A percentile compares a stretch with the other conserved stretches of the same genome.
phyloP scores from a whole-genome alignment of 2,888 invertebrate genomes.

The Sinhomidia bicolor region DNA sequence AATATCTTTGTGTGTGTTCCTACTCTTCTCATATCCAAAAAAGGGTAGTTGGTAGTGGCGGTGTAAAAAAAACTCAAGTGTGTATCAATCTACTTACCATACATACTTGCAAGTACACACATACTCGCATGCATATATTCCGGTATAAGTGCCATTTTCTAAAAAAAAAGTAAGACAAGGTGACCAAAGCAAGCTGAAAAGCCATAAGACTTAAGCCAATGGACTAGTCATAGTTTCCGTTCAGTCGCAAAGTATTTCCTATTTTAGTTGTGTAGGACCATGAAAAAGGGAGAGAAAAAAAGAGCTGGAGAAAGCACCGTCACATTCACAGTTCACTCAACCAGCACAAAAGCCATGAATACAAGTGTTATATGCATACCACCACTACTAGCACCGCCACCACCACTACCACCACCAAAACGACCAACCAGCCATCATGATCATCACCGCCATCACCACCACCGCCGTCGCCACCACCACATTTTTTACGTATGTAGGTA shows the following conservation, averaged over 20 bases:
- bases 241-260: constrained; percentile 62
- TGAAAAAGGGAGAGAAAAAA: constrained; percentile 31
- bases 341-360: constrained; percentile 63
- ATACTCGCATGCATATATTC: neutral
- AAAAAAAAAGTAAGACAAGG: constrained; percentile 29
- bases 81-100: neutral
- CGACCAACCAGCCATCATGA: too few relatives aligned
- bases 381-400: neutral
- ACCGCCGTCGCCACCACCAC: constrained; percentile 17
- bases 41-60: neutral
- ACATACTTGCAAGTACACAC: neutral
- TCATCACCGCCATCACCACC: neutral
- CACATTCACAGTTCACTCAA: constrained; percentile 64
- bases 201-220: constrained; percentile 61
- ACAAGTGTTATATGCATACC: constrained; percentile 53
- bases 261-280: constrained; percentile 39
- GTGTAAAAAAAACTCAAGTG: neutral
- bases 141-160: neutral
- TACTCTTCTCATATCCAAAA: neutral
- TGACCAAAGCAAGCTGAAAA: constrained; percentile 64
- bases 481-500: constrained; percentile 17
- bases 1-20: constrained; percentile 36
- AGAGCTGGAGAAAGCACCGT: constrained; percentile 26
- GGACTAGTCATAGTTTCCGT: constrained; percentile 59
- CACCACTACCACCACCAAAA: constrained; percentile 6